Evolutionary conservation across 2,113 vertebrate species (phyloP), one percentile per base, ranked within the genome.

Genomic region (Zeus faber): DNA sequence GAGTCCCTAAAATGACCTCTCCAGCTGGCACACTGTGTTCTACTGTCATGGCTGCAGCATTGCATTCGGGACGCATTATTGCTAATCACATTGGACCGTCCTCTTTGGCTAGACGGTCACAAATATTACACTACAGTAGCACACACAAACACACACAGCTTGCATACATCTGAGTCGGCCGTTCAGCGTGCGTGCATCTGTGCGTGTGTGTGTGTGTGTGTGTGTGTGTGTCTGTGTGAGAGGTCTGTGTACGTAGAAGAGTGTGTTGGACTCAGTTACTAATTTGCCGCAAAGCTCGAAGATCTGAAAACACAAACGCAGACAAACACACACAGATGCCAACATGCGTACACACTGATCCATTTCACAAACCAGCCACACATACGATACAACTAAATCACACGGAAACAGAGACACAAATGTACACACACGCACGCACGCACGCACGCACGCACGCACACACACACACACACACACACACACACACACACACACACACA

Each of bases 251-350:
- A 23, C 39, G 50, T 62, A 40, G 45, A 27, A 53, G 49, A 37
- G 25, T 50, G 48, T 31, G 37, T 51, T 62, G 62, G 43, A 72
- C 51, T 67, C 45, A 37, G 72, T 54, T 65, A 68, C 62, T 81
- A 61, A 80, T 76, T 78, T 59, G 60, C 61, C 22, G 35, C 48
- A 58, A 47, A n/a, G n/a, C n/a, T n/a, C n/a, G n/a, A n/a, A n/a
- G n/a, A n/a, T n/a, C n/a, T n/a, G n/a, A 17, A 70, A 27, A 39
- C 14, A 44, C 55, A 67, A 54, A 56, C 55, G 57, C 54, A 58
- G 25, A 25, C 23, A 18, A 17, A 20, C 44, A 40, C 49, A 62
- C 56, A 48, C 49, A 35, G 41, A 31, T 33, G 58, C 51, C 35
- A 35, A 17, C 16, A 21, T 50, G 47, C 43, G 65, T 48, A 51